phyloP scores from a whole-genome alignment of 1,140 invertebrate species.

The Bombyx mandarina region DNA sequence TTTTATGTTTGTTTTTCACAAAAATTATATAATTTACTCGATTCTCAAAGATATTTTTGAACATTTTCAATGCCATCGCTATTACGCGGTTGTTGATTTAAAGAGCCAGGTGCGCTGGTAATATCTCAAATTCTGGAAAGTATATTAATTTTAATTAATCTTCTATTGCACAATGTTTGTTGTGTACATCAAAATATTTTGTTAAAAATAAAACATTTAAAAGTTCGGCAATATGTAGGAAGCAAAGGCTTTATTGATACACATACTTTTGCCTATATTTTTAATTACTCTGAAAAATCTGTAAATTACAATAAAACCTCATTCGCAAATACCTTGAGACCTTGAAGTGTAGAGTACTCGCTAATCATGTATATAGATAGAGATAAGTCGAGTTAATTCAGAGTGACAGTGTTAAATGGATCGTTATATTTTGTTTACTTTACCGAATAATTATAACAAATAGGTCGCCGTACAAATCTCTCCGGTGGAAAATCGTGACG shows the following conservation, averaged over 20 bases:
- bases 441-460: conserved; percentile 46
- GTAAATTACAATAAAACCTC: no score
- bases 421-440: conserved; percentile 45
- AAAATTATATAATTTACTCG: no score
- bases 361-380: neutral
- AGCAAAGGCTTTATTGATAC: no score
- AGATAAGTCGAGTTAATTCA: conserved; percentile 31
- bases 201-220: neutral
- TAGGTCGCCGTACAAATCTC: conserved; percentile 33
- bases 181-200: neutral
- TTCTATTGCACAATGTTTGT: no score
- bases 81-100: conserved; percentile 25
- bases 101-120: conserved; percentile 31
- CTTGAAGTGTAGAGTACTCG: no score
- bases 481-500: conserved; percentile 25
- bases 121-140: conserved; percentile 29
- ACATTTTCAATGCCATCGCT: conserved; percentile 19
- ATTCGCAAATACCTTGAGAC: no score
- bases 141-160: conserved; percentile 5
- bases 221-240: no score
- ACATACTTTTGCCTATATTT: no score
- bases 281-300: no score
- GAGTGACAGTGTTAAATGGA: conserved; percentile 47
- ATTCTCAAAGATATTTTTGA: conserved; percentile 18
- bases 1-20: no score